Percentiles rank a stretch among this genome's conserved stretches.
These are phyloP conservation scores for Brachionus manjavacas DNA, from an alignment of 1,140 invertebrate species.

Conservation along the genomic window DNA sequence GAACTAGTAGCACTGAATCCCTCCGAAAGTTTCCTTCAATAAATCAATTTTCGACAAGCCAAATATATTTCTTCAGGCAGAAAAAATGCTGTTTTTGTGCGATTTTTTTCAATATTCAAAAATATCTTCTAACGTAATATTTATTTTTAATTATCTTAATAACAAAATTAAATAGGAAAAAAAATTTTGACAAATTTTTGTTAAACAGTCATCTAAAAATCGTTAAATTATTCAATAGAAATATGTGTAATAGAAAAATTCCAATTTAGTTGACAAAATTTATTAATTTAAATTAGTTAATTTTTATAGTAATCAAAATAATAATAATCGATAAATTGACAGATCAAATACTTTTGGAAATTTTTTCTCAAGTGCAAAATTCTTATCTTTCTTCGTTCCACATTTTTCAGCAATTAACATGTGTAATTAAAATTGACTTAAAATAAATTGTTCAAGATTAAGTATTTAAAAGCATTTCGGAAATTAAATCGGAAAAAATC, in stretches of 20 bases:
- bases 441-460: neutral
- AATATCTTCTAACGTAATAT: neutral
- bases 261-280: neutral
- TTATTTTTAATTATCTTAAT: neutral
- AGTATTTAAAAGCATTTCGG: neutral
- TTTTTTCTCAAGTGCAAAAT: neutral
- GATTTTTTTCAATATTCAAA: neutral
- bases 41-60: neutral
- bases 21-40: neutral
- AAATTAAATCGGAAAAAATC: neutral
- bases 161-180: neutral
- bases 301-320: neutral
- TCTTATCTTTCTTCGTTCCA: neutral
- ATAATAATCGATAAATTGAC: neutral
- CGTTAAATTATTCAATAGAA: neutral
- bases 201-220: too few relatives aligned
- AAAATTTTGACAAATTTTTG: neutral
- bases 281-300: neutral
- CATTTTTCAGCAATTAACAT: neutral
- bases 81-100: neutral
- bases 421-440: neutral
- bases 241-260: neutral
- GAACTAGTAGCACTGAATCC: neutral
- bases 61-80: neutral
- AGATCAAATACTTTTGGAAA: neutral